Evolutionary conservation across 2,797 vertebrate genomes (phyloP), one percentile per base, ranked within the genome.

Genomic region (Chelon auratus): DNA sequence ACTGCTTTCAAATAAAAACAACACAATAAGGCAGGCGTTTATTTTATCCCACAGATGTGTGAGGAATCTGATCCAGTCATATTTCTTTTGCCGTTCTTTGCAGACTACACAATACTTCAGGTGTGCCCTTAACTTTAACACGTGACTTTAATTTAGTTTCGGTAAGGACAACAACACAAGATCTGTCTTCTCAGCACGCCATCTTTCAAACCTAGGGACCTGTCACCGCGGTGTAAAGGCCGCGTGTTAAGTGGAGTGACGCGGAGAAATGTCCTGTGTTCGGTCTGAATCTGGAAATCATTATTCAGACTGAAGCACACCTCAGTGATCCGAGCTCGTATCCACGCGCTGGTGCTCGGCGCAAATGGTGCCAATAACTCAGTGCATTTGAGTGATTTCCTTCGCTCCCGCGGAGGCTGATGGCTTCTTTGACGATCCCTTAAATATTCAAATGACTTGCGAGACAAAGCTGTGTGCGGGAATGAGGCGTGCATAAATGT

Each of bases 281-380:
- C 73, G 18, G 64, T 83, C 67, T 54, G 70, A 81, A 76, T 90
- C 72, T 30, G 80, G 60, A 62, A 88, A 85, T 86, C 83, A 88
- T 90, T 88, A 88, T 86, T 90, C 83, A 92, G 81, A 89, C 72
- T 70, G 70, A 71, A 83, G 82, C 77, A 77, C 86, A 88, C 84
- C 82, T 85, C 86, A 56, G 77, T 43, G 82, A 89, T 80, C 86
- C 70, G 9, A 42, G 72, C 72, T 68, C 26, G 53, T 57, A 81
- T 74, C 65, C 78, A 42, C 52, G 67, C 83, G 57, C 81, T 73
- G 69, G 70, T 56, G 82, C 84, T 48, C 52, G 9, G 72, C 0
- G 63, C 78, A 79, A 90, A 89, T 82, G 84, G 80, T 65, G 61
- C 54, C 79, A 40, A 84, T 89, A 89, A 86, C 76, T 90, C 82